Base-by-base conservation (phyloP, 2,113 vertebrate genomes). In the Amblyopsis rosae region DNA sequence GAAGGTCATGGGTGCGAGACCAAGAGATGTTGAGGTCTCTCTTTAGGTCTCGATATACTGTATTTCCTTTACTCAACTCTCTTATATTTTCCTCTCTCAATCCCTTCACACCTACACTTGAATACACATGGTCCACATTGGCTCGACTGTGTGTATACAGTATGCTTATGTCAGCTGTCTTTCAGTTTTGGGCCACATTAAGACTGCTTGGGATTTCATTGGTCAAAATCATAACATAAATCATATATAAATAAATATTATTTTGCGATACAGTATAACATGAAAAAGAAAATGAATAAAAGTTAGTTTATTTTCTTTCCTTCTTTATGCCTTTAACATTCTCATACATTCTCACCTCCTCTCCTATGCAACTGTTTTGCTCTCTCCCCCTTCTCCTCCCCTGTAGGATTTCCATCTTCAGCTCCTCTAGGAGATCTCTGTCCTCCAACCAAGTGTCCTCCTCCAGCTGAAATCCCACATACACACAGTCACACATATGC, bases 391-490 rank as follows among this genome's bases (percentile, higher is more conserved):
- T 13, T 88, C 90, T 75, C 94, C 94, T 97, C 96, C 94, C 94
- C 86, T 96, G 94, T 76, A 98, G 83, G 86, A 95, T 91, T 84
- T 96, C 94, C 88, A 94, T 93, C 88, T 96, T 96, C 87, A 98
- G 91, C 87, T 98, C 95, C 85, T 98, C 95, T 73, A 98, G 93
- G 74, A 96, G 94, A 81, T 95, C 94, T 78, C 93, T 94, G 71
- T 96, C 96, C 89, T 98, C 96, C 78, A 98, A 88, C 97, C 97
- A 98, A 67, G 87, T 93, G 80, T 98, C 96, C 80, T 98, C 96
- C 74, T 97, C 96, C 86, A 98, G 87, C 97, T 98, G 89, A 60
- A 82, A 88, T 73, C 59, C 83, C 61, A 84, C 76, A 56, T 6
- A 68, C 16, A 1, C 53, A 49, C 51, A 26, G 19, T 15, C 47